phyloP scores from a whole-genome alignment of 2,113 vertebrate species.

The Emydura subglobosa region DNA sequence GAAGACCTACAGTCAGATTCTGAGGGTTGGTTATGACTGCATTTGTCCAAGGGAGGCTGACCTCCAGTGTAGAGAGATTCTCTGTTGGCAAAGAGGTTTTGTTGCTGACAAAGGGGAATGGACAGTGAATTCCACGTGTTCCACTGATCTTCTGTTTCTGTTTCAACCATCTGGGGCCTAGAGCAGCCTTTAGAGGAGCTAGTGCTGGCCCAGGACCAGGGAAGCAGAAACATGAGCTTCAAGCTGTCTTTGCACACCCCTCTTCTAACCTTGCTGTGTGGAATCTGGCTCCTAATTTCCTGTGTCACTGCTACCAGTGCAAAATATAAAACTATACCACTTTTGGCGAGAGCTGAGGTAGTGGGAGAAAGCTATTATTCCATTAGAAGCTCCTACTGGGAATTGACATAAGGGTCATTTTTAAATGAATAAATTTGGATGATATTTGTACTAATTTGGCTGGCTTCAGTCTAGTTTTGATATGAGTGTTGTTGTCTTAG shows the following conservation, averaged over 20 bases:
- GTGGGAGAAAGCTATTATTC: background rate
- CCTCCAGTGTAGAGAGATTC: background rate
- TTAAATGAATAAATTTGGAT: background rate
- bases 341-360: background rate
- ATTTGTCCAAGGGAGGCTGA: background rate
- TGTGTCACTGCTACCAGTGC: accelerated
- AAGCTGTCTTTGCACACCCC: background rate
- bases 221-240: conserved; percentile 28
- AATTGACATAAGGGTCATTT: background rate
- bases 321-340: background rate
- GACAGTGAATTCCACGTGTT: accelerated
- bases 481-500: background rate
- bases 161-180: conserved; percentile 22
- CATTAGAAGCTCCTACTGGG: background rate
- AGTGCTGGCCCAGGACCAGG: conserved; percentile 11
- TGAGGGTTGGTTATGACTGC: accelerated
- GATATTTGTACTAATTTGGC: background rate
- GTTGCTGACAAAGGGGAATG: background rate
- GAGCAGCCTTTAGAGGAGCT: conserved; percentile 20
- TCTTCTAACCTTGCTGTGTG: background rate
- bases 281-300: background rate
- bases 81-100: background rate
- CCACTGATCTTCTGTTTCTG: conserved; percentile 19
- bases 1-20: background rate
- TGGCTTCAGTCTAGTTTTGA: background rate